Percentiles rank a stretch among this genome's conserved stretches.
phyloP scores from a whole-genome alignment of 2,113 vertebrate species.

The Amazona vittata region DNA sequence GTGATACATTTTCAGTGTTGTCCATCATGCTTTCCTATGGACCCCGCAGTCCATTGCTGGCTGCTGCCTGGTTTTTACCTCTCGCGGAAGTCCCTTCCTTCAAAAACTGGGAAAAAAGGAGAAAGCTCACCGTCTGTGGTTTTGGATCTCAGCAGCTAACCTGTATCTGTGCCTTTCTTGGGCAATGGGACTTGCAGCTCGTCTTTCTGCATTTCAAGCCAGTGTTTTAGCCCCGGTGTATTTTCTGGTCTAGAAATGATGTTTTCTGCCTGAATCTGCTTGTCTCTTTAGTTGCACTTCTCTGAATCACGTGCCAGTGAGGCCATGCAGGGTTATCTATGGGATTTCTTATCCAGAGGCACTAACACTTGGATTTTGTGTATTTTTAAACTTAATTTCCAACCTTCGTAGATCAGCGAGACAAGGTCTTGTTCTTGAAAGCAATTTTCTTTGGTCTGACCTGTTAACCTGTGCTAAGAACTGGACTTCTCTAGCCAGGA shows the following conservation, averaged over 20 bases:
- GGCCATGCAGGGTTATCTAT: neutral
- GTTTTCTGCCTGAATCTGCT: neutral
- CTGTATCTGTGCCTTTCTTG: neutral
- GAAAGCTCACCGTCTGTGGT: rapidly evolving
- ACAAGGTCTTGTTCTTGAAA: neutral
- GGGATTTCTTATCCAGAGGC: neutral
- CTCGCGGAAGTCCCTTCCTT: neutral
- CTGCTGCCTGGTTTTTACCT: neutral
- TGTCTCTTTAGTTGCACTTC: neutral
- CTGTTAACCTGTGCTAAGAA: neutral
- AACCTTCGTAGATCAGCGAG: rapidly evolving
- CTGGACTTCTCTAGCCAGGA: neutral
- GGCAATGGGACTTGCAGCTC: neutral
- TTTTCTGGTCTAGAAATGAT: neutral
- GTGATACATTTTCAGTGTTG: neutral
- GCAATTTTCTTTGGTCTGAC: neutral
- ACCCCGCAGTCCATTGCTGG: neutral
- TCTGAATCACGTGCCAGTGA: neutral
- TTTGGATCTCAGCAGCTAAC: neutral
- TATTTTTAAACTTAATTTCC: neutral
- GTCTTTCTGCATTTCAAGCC: neutral
- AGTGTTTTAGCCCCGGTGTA: rapidly evolving
- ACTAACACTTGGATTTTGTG: neutral
- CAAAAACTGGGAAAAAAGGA: neutral
- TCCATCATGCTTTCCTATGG: neutral